phyloP scores from a whole-genome alignment of 2,888 invertebrate genomes.

The Ditylenchus weischeri region DNA sequence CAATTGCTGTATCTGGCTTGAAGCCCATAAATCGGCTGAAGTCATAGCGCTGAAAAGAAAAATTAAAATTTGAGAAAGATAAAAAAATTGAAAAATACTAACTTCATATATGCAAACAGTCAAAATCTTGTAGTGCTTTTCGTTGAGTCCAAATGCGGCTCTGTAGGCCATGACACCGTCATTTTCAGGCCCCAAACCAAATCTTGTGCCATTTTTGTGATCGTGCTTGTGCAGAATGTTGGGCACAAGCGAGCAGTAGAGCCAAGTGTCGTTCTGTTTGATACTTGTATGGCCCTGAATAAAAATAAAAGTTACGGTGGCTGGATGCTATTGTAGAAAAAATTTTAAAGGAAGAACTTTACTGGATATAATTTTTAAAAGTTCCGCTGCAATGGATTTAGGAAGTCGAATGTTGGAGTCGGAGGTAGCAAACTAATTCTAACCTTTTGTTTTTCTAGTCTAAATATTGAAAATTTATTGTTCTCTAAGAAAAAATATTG shows the following conservation, averaged over 20 bases:
- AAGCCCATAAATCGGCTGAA: constrained; percentile 34
- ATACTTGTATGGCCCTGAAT: constrained; percentile 23
- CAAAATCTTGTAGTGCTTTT: constrained; percentile 37
- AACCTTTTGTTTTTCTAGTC: too few species aligned
- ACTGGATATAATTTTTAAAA: too few species aligned
- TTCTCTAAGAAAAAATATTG: too few species aligned
- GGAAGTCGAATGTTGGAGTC: too few species aligned
- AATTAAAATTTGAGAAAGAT: not conserved
- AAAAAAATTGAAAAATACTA: not conserved
- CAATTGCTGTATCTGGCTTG: constrained; percentile 28
- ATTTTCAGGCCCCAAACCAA: constrained; percentile 32
- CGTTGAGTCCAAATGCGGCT: constrained; percentile 32
- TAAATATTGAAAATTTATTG: too few species aligned
- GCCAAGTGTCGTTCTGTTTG: constrained; percentile 22
- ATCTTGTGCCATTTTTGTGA: constrained; percentile 24
- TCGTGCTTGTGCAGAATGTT: constrained; percentile 16
- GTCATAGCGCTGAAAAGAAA: constrained; percentile 38
- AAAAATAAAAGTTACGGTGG: too few species aligned
- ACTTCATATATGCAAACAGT: constrained; percentile 47
- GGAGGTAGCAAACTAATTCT: too few species aligned
- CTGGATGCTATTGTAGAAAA: too few species aligned
- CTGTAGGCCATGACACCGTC: constrained; percentile 38
- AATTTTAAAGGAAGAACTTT: too few species aligned
- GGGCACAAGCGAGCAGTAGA: constrained; percentile 27
- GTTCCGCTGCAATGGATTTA: too few species aligned